Conservation (phyloP, 2,888 invertebrate species). For the Hipparchia semele region DNA sequence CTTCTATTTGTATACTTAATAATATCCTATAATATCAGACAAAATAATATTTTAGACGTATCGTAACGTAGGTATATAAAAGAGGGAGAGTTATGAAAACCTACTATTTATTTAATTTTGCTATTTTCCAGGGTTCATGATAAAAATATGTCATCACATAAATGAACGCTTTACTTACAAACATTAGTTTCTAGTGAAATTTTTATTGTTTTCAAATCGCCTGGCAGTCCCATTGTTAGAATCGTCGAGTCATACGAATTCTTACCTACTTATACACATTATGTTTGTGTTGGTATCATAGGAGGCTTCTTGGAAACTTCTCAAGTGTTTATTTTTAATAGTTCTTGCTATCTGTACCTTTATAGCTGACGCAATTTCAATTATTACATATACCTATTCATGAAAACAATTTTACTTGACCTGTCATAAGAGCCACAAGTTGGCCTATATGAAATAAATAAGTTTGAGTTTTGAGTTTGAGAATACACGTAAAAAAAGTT, state of each 20-base stretch:
- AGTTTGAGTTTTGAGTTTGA: too few species aligned
- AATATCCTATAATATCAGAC: too few species aligned
- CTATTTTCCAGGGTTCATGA: background rate
- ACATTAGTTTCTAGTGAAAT: conserved; percentile 25
- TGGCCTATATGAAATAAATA: too few species aligned
- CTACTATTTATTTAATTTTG: background rate
- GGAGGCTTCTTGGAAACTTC: conserved; percentile 12
- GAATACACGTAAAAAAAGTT: too few species aligned
- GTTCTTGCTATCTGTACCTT: background rate
- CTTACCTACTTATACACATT: background rate
- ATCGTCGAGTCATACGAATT: conserved; percentile 26
- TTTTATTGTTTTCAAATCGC: conserved; percentile 32
- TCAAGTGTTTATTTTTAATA: conserved; percentile 7
- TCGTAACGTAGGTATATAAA: background rate
- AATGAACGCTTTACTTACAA: background rate
- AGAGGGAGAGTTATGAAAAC: background rate
- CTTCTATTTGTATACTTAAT: too few species aligned
- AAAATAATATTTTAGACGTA: background rate
- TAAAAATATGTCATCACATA: background rate
- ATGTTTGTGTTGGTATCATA: conserved; percentile 11
- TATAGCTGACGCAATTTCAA: background rate
- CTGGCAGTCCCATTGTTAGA: conserved; percentile 21
- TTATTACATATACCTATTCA: background rate
- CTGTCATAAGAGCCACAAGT: too few species aligned
- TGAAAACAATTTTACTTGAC: too few species aligned